phyloP scores from a whole-genome alignment of 2,113 vertebrate species.

The Arizona elegans region DNA sequence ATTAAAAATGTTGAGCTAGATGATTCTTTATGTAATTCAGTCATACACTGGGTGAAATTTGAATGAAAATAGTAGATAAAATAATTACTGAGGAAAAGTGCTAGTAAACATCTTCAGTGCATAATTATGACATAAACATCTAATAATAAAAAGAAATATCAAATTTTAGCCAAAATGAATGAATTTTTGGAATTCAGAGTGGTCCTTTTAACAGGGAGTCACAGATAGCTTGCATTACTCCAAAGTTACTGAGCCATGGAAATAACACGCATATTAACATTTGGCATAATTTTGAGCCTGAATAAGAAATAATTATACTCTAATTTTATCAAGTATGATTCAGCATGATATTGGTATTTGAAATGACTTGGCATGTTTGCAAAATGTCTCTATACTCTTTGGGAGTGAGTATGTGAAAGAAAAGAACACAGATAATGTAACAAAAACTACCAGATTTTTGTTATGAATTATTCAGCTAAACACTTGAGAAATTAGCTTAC shows the following conservation, averaged over 20 bases:
- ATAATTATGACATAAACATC: constrained; percentile 1
- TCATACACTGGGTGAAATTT: background rate
- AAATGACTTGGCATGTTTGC: constrained; percentile 3
- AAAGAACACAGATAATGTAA: background rate
- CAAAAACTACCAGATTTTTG: background rate
- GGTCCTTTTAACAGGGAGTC: constrained; percentile 32
- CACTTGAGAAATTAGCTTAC: rapidly evolving
- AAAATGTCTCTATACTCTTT: constrained; percentile 11
- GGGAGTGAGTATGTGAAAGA: background rate
- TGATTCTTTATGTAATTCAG: background rate
- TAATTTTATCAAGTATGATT: background rate
- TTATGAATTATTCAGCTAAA: background rate
- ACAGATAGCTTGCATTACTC: constrained; percentile 14
- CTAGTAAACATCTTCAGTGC: constrained; percentile 1
- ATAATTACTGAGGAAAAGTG: background rate
- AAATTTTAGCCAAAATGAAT: constrained; percentile 14
- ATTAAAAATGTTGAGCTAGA: background rate
- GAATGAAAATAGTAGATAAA: background rate
- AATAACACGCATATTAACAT: constrained; percentile 36
- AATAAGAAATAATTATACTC: constrained; percentile 32
- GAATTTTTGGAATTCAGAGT: background rate
- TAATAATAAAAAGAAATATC: background rate
- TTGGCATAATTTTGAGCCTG: constrained; percentile 27
- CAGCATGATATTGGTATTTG: background rate
- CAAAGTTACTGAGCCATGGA: background rate